Evolutionary conservation across 2,888 invertebrate genomes (phyloP).

Genomic region (Dugesia japonica): DNA sequence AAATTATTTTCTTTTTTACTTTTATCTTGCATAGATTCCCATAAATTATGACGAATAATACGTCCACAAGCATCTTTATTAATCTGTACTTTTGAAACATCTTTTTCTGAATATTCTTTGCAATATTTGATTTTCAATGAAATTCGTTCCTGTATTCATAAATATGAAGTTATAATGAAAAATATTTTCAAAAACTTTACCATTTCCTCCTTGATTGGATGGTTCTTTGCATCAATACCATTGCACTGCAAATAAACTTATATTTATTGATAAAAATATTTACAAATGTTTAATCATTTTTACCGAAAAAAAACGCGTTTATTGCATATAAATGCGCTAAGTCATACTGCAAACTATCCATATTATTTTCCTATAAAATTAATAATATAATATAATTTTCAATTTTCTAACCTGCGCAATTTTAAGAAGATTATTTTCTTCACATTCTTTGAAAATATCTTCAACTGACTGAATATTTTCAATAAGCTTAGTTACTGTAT

Average conservation of each 20-base stretch:
- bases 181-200: not conserved
- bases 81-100: not conserved
- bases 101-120: not conserved
- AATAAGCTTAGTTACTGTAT: not conserved
- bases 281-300: no score
- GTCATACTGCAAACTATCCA: not conserved
- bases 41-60: not conserved
- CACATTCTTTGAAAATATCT: not conserved
- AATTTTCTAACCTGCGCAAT: not conserved
- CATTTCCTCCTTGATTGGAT: not conserved
- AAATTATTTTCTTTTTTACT: not conserved
- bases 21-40: not conserved
- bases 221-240: not conserved
- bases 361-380: not conserved
- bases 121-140: not conserved
- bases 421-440: not conserved
- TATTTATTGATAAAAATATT: no score
- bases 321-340: not conserved
- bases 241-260: not conserved
- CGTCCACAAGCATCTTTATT: not conserved
- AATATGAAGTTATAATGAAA: no score
- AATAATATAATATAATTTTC: not conserved
- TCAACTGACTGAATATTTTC: not conserved
- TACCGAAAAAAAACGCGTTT: not conserved
- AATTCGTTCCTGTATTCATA: not conserved